A percentile compares a stretch with the other conserved stretches of the same genome.
Evolutionary conservation across 1,140 invertebrate species (phyloP).

Genomic region (Panonychus citri): DNA sequence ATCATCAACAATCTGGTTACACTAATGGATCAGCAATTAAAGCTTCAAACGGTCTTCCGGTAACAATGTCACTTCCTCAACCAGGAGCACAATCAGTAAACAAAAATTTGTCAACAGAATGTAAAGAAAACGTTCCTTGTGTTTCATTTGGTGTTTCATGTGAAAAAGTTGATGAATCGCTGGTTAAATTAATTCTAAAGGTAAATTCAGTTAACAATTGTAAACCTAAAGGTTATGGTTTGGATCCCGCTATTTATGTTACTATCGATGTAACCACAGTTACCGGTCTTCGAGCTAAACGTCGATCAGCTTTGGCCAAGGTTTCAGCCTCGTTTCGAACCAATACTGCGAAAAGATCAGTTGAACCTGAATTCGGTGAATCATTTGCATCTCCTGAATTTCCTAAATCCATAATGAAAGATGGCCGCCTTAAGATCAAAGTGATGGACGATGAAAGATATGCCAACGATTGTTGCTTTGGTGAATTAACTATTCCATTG

Average conservation of each 20-base stretch:
- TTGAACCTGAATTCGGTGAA: conserved; percentile 16
- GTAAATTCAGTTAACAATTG: conserved; percentile 1
- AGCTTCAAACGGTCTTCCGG: neutral
- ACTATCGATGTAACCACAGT: conserved; percentile 1
- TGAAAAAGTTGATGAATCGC: neutral
- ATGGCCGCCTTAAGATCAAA: conserved; percentile 12
- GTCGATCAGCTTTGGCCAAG: neutral
- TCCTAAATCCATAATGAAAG: conserved; percentile 13
- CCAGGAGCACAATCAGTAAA: neutral
- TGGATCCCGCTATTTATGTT: conserved; percentile 10
- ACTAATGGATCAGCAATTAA: neutral
- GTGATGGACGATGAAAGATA: conserved; percentile 17
- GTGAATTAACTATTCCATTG: conserved; percentile 13
- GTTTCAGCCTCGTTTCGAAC: conserved; percentile 11
- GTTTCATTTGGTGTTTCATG: neutral
- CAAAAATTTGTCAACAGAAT: neutral
- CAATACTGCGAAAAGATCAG: conserved; percentile 10
- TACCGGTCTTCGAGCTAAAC: conserved; percentile 1
- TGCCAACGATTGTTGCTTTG: conserved; percentile 17
- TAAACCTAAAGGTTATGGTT: conserved; percentile 3
- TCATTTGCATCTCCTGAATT: conserved; percentile 13
- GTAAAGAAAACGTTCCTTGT: neutral
- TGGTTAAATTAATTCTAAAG: neutral
- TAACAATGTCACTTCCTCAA: too few species aligned
- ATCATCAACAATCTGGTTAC: neutral